Conservation (phyloP, 2,797 vertebrate genomes). For the Gymnothorax javanicus region DNA sequence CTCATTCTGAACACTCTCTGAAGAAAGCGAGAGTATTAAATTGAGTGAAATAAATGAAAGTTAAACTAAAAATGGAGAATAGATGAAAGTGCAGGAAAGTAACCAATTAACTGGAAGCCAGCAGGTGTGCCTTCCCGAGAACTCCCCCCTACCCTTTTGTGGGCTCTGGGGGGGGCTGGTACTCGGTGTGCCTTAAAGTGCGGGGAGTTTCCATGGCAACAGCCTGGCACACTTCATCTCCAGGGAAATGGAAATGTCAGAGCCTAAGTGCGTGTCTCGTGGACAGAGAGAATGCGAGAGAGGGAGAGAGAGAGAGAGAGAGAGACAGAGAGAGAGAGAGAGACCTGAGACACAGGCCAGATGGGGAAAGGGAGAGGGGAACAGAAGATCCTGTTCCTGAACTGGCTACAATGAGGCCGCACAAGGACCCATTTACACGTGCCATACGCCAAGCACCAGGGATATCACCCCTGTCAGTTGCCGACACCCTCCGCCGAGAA, state of each 20-base stretch:
- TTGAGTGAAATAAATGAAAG: slow-evolving; percentile 51
- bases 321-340: slow-evolving; percentile 57
- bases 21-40: slow-evolving; percentile 39
- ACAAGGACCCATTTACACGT: neutral
- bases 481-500: neutral
- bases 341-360: slow-evolving; percentile 57
- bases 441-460: neutral
- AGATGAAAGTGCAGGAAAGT: slow-evolving; percentile 66
- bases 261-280: slow-evolving; percentile 74
- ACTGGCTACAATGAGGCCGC: slow-evolving; percentile 53
- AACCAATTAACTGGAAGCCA: slow-evolving; percentile 79
- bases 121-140: slow-evolving; percentile 71
- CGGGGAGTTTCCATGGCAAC: slow-evolving; percentile 88
- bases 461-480: neutral
- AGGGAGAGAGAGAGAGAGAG: slow-evolving; percentile 59
- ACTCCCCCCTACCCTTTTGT: slow-evolving; percentile 34
- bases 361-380: slow-evolving; percentile 52
- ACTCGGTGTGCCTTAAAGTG: slow-evolving; percentile 75
- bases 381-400: slow-evolving; percentile 54
- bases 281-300: slow-evolving; percentile 54
- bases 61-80: slow-evolving; percentile 59
- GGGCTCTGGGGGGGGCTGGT: slow-evolving; percentile 47
- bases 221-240: slow-evolving; percentile 80
- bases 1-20: slow-evolving; percentile 23
- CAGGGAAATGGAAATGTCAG: slow-evolving; percentile 84